A percentile compares a stretch with the other conserved stretches of the same genome.
phyloP scores from a whole-genome alignment of 2,888 invertebrate genomes.

The Malacosoma neustria region DNA sequence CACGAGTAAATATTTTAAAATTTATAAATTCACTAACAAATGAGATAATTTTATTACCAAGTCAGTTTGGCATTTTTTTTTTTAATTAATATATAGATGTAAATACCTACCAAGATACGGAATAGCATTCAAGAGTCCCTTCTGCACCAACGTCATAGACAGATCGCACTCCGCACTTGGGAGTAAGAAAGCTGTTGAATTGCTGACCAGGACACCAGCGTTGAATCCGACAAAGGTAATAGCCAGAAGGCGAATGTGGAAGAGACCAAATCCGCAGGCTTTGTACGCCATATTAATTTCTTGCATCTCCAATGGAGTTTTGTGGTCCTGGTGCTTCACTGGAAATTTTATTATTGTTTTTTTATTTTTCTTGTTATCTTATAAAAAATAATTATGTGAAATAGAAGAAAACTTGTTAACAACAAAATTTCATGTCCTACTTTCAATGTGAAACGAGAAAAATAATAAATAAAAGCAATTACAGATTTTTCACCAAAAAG shows the following conservation, averaged over 20 bases:
- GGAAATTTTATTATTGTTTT: conserved; percentile 7
- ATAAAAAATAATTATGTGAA: too few species aligned
- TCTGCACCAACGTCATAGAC: conserved; percentile 41
- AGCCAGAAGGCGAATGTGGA: conserved; percentile 34
- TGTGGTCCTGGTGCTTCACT: conserved; percentile 25
- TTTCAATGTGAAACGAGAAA: too few species aligned
- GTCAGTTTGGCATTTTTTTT: too few species aligned
- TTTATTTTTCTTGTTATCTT: too few species aligned
- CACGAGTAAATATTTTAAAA: too few species aligned
- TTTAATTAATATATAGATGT: too few species aligned
- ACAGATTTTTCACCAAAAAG: too few species aligned
- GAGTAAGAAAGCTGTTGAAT: conserved; percentile 37
- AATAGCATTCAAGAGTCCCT: conserved; percentile 45
- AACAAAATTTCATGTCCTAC: too few species aligned
- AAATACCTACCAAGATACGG: conserved; percentile 43
- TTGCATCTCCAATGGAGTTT: conserved; percentile 35
- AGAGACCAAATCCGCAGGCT: conserved; percentile 42
- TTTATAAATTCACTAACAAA: too few species aligned
- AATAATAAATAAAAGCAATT: too few species aligned
- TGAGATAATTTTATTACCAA: too few species aligned
- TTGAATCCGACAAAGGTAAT: conserved; percentile 29
- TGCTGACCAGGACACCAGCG: conserved; percentile 32
- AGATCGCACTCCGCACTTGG: conserved; percentile 55
- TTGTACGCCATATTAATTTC: conserved; percentile 42
- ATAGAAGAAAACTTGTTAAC: too few species aligned